Evolutionary conservation across 2,113 vertebrate genomes (phyloP).

Genomic region (Onychostoma macrolepis): DNA sequence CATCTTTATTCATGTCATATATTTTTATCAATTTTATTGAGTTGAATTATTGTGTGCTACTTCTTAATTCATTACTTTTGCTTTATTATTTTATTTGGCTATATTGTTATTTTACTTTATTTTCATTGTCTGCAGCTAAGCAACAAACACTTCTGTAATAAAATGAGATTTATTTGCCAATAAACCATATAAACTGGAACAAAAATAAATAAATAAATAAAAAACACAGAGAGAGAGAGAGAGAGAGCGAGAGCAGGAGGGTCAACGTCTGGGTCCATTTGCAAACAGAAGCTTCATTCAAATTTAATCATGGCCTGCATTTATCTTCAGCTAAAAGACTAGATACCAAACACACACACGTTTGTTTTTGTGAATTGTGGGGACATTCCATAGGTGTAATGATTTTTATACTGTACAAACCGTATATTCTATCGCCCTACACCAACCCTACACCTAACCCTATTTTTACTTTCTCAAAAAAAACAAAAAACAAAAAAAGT

Average conservation of each 20-base stretch:
- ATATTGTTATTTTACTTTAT: not conserved
- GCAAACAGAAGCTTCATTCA: conserved; percentile 9
- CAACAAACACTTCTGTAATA: not conserved
- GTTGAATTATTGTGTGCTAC: not conserved
- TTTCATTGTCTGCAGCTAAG: not conserved
- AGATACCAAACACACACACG: not conserved
- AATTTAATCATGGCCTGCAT: not conserved
- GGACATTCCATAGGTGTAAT: no score
- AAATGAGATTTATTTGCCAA: not conserved
- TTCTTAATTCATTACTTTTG: not conserved
- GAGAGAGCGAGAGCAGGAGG: not conserved
- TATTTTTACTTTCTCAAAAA: no score
- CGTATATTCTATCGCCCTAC: no score
- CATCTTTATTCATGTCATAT: not conserved
- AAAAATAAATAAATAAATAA: no score
- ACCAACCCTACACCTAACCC: no score
- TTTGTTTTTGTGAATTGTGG: no score
- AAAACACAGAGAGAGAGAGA: not conserved
- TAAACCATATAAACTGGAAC: not conserved
- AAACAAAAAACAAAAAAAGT: no score
- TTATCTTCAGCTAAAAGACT: not conserved
- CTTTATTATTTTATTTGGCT: not conserved
- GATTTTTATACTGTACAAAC: no score
- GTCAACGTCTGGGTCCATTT: not conserved
- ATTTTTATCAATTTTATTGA: not conserved